Conservation (phyloP, 2,113 vertebrate genomes). For the Sebastes fasciatus region DNA sequence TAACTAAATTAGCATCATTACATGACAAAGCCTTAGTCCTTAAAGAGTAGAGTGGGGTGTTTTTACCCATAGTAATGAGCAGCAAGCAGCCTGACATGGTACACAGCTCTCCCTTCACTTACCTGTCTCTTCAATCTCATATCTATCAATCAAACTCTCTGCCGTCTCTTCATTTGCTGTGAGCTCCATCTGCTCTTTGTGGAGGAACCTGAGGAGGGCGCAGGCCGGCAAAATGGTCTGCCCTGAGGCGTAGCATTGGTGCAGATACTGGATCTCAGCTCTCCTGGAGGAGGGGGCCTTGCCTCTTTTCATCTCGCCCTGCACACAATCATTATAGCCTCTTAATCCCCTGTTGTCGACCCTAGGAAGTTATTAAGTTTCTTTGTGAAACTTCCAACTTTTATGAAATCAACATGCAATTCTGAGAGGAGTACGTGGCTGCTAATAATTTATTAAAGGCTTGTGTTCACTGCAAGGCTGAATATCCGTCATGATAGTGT, state of each 20-base stretch:
- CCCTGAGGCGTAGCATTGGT: constrained; percentile 49
- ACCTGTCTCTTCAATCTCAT: constrained; percentile 80
- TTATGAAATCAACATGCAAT: not conserved
- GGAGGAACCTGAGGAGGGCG: constrained; percentile 72
- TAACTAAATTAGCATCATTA: constrained; percentile 37
- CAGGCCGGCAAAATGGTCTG: constrained; percentile 37
- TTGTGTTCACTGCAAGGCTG: constrained; percentile 1
- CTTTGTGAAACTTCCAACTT: not conserved
- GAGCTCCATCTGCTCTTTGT: constrained; percentile 71
- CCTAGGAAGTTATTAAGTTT: not conserved
- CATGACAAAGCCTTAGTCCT: constrained; percentile 7
- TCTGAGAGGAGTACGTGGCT: not conserved
- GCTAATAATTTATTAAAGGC: not conserved
- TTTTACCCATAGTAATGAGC: constrained; percentile 19
- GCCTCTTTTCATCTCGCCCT: constrained; percentile 63
- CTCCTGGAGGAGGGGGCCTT: constrained; percentile 59
- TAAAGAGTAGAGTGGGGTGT: constrained; percentile 1
- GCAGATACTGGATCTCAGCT: constrained; percentile 71
- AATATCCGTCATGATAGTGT: not conserved
- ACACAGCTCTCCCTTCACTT: constrained; percentile 24
- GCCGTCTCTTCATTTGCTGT: constrained; percentile 57
- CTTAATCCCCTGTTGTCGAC: not conserved
- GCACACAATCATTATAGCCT: constrained; percentile 32
- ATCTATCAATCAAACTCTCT: constrained; percentile 74
- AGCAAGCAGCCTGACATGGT: not conserved